phyloP scores from a whole-genome alignment of 2,797 vertebrate species.

The Crypturellus tataupa region DNA sequence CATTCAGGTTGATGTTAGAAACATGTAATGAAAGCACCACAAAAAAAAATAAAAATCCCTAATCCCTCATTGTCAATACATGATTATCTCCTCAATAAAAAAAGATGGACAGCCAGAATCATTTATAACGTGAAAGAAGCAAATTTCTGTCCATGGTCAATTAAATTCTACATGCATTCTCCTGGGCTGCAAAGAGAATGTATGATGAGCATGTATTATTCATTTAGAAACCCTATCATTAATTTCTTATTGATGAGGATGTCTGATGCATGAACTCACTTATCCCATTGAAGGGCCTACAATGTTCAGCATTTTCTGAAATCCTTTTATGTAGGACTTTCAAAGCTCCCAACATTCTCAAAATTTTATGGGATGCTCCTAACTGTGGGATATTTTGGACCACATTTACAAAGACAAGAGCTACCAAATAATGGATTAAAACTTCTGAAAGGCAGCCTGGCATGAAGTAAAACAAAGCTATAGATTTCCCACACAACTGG shows the following conservation, averaged over 20 bases:
- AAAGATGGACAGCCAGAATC: not conserved
- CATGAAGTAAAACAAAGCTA: not conserved
- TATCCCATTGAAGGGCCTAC: constrained; percentile 20
- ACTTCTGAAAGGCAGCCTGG: not conserved
- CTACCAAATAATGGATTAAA: not conserved
- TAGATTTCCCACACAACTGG: not conserved
- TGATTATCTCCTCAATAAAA: not conserved
- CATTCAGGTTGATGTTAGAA: not conserved
- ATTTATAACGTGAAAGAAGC: not conserved
- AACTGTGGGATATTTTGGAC: not conserved
- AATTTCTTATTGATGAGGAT: constrained; percentile 59
- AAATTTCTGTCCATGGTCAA: not conserved
- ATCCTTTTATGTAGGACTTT: constrained; percentile 10
- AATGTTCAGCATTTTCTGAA: not conserved
- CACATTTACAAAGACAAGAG: not conserved
- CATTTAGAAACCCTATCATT: constrained; percentile 55
- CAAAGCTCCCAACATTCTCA: constrained; percentile 18
- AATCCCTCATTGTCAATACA: not conserved
- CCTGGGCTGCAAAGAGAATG: constrained; percentile 26
- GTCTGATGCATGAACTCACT: constrained; percentile 25
- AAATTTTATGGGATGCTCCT: not conserved
- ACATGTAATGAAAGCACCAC: not conserved
- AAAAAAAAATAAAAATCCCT: not conserved
- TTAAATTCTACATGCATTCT: constrained; percentile 49
- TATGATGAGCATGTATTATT: constrained; percentile 53